Evolutionary conservation across 2,113 vertebrate species (phyloP).

Genomic region (Antechinus flavipes): DNA sequence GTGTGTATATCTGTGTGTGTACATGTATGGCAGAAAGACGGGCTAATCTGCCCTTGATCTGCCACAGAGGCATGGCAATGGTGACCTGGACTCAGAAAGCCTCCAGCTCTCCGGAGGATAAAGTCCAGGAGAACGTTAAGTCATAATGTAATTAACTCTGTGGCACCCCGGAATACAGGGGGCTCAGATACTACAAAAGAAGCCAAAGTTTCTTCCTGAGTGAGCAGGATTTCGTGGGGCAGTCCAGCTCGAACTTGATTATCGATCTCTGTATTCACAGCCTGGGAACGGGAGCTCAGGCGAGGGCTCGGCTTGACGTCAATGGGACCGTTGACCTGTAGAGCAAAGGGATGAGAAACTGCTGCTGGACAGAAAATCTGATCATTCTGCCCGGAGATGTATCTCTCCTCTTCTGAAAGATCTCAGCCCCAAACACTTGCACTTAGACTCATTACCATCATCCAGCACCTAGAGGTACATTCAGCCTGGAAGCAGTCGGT

Average conservation of each 20-base stretch:
- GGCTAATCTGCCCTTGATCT: conserved; percentile 2
- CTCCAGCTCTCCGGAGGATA: conserved; percentile 21
- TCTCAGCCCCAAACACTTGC: neutral
- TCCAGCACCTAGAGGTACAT: neutral
- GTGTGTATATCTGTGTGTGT: neutral
- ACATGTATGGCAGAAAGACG: neutral
- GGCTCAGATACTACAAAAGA: neutral
- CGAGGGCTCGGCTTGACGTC: neutral
- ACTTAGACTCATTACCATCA: neutral
- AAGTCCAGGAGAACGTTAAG: conserved; percentile 26
- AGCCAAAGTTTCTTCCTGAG: neutral
- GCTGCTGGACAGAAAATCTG: neutral
- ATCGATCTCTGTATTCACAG: neutral
- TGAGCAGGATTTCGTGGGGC: neutral
- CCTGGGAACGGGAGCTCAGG: neutral
- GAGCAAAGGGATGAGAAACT: neutral
- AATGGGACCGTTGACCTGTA: neutral
- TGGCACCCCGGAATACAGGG: neutral
- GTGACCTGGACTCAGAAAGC: conserved; percentile 34
- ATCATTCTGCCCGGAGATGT: neutral
- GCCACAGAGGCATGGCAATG: neutral
- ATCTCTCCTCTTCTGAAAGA: neutral
- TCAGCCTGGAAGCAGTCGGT: neutral
- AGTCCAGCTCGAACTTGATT: neutral
- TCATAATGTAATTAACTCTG: conserved; percentile 49